A percentile compares a stretch with the other conserved stretches of the same genome.
These are phyloP conservation scores for Ursus arctos DNA, from an alignment of 2,113 vertebrate species.

Conservation along the genomic window DNA sequence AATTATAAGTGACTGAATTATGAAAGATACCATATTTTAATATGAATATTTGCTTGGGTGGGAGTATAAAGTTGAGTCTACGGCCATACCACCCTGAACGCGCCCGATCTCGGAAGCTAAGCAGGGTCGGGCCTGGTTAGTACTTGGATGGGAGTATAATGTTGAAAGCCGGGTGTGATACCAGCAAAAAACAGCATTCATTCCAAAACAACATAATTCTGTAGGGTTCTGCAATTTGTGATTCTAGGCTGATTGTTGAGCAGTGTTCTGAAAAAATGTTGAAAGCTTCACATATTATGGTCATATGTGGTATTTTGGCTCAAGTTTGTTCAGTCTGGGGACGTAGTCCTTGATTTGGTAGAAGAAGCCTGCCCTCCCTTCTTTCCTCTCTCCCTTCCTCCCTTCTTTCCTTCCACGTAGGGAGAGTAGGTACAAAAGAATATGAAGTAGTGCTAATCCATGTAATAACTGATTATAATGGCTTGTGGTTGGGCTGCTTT, in stretches of 20 bases:
- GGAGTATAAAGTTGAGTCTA: neutral
- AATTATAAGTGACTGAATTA: conserved; percentile 34
- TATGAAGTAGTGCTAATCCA: neutral
- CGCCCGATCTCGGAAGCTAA: too few species aligned
- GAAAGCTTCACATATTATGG: neutral
- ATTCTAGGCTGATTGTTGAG: neutral
- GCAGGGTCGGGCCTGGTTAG: too few species aligned
- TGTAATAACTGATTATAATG: neutral
- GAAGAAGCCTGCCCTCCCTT: neutral
- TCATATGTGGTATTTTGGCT: neutral
- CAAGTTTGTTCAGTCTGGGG: neutral
- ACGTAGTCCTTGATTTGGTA: neutral
- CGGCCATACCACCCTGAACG: too few species aligned
- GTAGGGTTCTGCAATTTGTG: neutral
- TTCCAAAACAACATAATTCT: neutral
- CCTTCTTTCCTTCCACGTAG: neutral
- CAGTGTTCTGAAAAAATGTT: neutral
- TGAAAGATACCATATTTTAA: conserved; percentile 14
- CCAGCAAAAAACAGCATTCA: conserved; percentile 13
- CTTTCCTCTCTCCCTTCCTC: neutral
- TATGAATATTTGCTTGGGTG: neutral
- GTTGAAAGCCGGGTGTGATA: neutral
- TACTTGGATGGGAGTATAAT: neutral
- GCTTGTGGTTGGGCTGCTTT: neutral
- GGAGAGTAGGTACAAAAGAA: neutral